Evolutionary conservation across 1,140 invertebrate genomes (phyloP), one percentile per base, ranked within the genome.

Genomic region (Brachionus manjavacas): DNA sequence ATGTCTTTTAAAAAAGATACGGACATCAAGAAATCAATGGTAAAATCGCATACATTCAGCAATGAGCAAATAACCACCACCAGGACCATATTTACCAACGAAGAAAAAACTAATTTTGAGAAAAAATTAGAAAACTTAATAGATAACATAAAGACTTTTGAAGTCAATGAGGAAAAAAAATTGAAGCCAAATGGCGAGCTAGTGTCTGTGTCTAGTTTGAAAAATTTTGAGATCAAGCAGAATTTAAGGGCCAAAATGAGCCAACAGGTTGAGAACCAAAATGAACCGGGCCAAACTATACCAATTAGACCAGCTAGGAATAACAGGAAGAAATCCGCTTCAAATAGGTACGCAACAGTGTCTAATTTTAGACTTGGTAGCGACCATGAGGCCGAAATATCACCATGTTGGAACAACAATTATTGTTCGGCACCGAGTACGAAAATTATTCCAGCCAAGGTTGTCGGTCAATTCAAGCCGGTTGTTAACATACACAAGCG

Each of bases 241-340:
- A 76, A 76, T 49, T 76, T 76, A 76, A 76, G 16, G 12, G 72
- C 72, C 25, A 76, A 76, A 52, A 28, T 76, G 25, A 49, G 72
- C 9, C 41, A 76, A 49, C 11, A 49, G 25, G 72, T 76, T 1
- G 72, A 76, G 25, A 76, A 76, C 25, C 52, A 20, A 41, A 74
- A 14, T 16, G 70, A 74, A 20, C 35, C 31, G 20, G 31, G 25
- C 6, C n/a, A 49, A 31, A 76, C 4, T 14, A 16, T 25, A 11
- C 20, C 16, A 46, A 14, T 49, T 52, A 20, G 46, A 12, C 20
- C 39, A 14, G 72, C 23, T 23, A 76, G 25, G 41, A 49, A 23
- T 14, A 23, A 46, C 31, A 16, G 72, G 2, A 76, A 76, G 28
- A 76, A 76, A 49, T 46, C 72, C 46, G 23, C 9, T 12, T 76